Base-by-base conservation (phyloP, 2,113 vertebrate genomes). In the Nesogale talazaci region DNA sequence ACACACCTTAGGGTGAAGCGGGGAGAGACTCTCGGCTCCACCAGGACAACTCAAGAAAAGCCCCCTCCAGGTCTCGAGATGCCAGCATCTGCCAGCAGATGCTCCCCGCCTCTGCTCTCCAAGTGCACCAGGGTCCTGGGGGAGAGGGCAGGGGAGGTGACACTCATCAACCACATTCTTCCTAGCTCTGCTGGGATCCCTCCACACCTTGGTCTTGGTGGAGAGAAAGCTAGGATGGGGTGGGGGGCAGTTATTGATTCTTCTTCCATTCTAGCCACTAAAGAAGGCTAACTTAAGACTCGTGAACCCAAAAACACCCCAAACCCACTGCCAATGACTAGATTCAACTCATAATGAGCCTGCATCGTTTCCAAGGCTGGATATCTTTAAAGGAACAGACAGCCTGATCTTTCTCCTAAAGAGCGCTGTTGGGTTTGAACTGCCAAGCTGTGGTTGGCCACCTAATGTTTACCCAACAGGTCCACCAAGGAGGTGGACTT, bases 21-120 rank as follows among this genome's bases (percentile, higher is more conserved):
- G 31, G 38, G 67, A 20, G n/a, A 52, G 16, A 17, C 57, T 31
- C 20, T 23, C 36, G 29, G 25, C 65, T 57, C 76, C n/a, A 56
- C 34, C 6, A 25, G 23, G 16, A 83, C 1, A 19, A 65, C 20
- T 0, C 57, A 9, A 67, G 63, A 67, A 79, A 88, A n/a, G n/a
- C 9, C 27, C 25, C 27, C 27, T 77, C 14, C 1, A 27, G 0
- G 0, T 72, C 46, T 29, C 7, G n/a, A 22, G 20, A 34, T 52
- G 38, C 19, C n/a, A 65, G 20, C 29, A 90, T 38, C 76, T 74
- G 84, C 40, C 75, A 69, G 56, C 46, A 52, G 10, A 12, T 6
- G 10, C 29, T 34, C 70, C 23, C 19, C 10, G 23, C 23, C n/a
- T 74, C 59, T 59, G 2, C 6, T 69, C 10, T 34, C 36, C 4